These are phyloP conservation scores for Temnothorax rugatulus DNA, from an alignment of 2,888 invertebrate genomes.

Conservation along the genomic window DNA sequence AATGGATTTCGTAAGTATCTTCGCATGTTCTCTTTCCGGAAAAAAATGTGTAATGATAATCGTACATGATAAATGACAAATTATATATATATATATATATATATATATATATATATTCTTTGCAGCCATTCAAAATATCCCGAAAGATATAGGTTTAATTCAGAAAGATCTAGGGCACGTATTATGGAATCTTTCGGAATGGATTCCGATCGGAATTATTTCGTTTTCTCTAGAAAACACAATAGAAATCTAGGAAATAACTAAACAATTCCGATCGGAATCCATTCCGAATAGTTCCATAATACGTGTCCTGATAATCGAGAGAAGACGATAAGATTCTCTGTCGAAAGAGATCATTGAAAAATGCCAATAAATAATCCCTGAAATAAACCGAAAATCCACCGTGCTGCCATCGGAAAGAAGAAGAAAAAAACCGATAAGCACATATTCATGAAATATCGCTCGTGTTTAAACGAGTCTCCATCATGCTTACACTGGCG, in stretches of 20 bases:
- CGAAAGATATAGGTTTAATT: no score
- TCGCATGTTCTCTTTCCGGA: not conserved
- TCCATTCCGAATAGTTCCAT: no score
- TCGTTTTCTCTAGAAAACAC: no score
- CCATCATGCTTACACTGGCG: not conserved
- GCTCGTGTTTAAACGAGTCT: not conserved
- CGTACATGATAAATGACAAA: constrained; percentile 20
- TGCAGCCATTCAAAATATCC: no score
- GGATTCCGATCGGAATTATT: no score
- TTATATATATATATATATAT: no score
- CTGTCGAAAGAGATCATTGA: not conserved
- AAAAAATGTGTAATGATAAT: not conserved
- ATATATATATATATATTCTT: no score
- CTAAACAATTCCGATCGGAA: no score
- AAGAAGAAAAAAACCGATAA: not conserved
- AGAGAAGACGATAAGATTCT: not conserved
- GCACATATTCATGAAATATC: not conserved
- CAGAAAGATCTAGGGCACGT: no score
- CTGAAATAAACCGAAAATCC: not conserved
- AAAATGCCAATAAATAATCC: not conserved
- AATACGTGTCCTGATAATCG: not conserved
- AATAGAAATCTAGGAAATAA: no score
- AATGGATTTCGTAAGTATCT: constrained; percentile 20
- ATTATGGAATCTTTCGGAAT: no score
- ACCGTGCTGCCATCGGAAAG: not conserved